These are phyloP conservation scores for Pemphredon lugubris DNA, from an alignment of 2,888 invertebrate genomes.

Conservation along the genomic window DNA sequence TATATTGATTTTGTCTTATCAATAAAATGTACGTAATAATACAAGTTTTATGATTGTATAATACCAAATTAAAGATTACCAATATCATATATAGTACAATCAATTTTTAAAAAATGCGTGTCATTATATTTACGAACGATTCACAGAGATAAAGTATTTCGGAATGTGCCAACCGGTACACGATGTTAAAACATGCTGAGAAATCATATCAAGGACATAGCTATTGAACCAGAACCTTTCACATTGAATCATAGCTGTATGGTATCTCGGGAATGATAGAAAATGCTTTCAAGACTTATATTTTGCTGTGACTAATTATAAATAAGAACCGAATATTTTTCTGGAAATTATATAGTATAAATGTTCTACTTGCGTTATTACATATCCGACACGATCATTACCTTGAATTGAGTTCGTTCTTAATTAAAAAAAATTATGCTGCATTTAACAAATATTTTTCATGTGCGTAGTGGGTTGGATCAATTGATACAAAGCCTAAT, in stretches of 20 bases:
- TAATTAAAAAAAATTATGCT: slow-evolving; percentile 6
- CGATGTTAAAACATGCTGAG: slow-evolving; percentile 10
- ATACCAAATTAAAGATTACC: too few relatives aligned
- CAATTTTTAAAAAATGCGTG: too few relatives aligned
- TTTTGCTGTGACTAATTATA: too few relatives aligned
- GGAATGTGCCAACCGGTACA: background rate
- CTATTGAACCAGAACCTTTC: slow-evolving; percentile 53
- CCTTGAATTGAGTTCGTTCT: slow-evolving; percentile 1
- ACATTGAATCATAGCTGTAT: slow-evolving; percentile 23
- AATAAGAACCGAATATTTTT: too few relatives aligned
- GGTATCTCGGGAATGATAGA: background rate
- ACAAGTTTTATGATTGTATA: too few relatives aligned
- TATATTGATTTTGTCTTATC: background rate
- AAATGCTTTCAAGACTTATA: background rate
- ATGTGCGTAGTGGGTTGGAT: slow-evolving; percentile 89
- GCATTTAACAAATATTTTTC: slow-evolving; percentile 5
- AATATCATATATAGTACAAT: too few relatives aligned
- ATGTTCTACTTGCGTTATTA: too few relatives aligned
- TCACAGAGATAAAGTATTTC: background rate
- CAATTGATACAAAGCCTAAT: slow-evolving; percentile 91
- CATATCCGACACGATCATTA: background rate
- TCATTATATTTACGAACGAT: too few relatives aligned
- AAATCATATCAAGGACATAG: slow-evolving; percentile 56
- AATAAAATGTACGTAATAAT: too few relatives aligned
- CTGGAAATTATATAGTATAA: too few relatives aligned